phyloP scores from a whole-genome alignment of 2,888 invertebrate genomes.

The Stenotaenia linearis region DNA sequence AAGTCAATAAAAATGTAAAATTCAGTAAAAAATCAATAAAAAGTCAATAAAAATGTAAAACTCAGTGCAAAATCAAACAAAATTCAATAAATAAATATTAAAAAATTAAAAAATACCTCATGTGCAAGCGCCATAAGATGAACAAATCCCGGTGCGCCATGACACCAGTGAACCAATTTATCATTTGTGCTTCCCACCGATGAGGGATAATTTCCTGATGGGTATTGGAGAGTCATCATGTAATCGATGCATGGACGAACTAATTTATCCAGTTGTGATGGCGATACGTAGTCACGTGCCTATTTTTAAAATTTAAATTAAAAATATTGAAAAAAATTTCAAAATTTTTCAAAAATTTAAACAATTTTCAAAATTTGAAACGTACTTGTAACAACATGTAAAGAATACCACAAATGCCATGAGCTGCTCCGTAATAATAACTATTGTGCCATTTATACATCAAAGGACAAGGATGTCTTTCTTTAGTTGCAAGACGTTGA shows the following conservation, averaged over 20 bases:
- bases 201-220: slow-evolving; percentile 59
- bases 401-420: slow-evolving; percentile 79
- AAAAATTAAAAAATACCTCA: too few relatives aligned
- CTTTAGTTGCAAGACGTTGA: slow-evolving; percentile 54
- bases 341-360: background rate
- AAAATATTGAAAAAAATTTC: background rate
- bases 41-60: too few relatives aligned
- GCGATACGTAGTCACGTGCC: slow-evolving; percentile 36
- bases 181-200: slow-evolving; percentile 65
- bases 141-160: slow-evolving; percentile 84
- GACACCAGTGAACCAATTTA: slow-evolving; percentile 85
- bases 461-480: slow-evolving; percentile 55
- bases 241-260: slow-evolving; percentile 48
- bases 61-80: too few relatives aligned
- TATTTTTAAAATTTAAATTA: slow-evolving; percentile 22
- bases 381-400: slow-evolving; percentile 71
- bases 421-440: slow-evolving; percentile 81
- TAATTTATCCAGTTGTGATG: slow-evolving; percentile 39
- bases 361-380: background rate
- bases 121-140: slow-evolving; percentile 58
- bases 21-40: too few relatives aligned
- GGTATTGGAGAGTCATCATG: slow-evolving; percentile 46
- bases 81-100: too few relatives aligned
- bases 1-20: too few relatives aligned
- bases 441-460: slow-evolving; percentile 83